Base-by-base conservation (phyloP, 1,140 invertebrate genomes). In the Trachymyrmex cornetzi region DNA sequence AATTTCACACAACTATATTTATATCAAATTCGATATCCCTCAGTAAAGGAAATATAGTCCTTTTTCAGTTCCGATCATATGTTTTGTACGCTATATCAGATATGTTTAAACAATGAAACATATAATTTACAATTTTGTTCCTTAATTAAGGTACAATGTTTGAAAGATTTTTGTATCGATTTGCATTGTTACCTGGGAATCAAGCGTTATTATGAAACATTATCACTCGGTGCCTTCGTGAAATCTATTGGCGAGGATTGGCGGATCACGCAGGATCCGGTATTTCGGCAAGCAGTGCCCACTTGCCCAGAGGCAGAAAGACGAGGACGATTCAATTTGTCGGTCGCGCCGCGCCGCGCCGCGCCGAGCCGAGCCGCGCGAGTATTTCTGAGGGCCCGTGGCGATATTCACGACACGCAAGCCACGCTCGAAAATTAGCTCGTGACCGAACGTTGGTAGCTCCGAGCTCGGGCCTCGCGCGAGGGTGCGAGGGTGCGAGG, bases 301-400 rank as follows among this genome's bases (percentile, higher is more conserved):
- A 34, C 5, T 34, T 34, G 30, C 30, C 59, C 61, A 24, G 19
- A 34, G 44, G 44, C 55, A 77, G 89, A 87, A 88, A 80, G 88
- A 87, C 87, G 86, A 88, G 87, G 94, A 94, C 94, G 94, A 95
- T 95, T 95, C 94, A 95, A 95, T 95, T 95, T 95, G 93, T 89
- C 92, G 89, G 88, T 88, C 79, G 72, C 82, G 89, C 80, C 69
- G 66, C 79, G 22, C 67, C 80, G 86, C 80, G 84, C 66, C 81
- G 72, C 82, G 89, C 80, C 55, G 79, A n/a, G n/a, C n/a, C n/a
- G n/a, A n/a, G n/a, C 67, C 79, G 82, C 80, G 86, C 66, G 77
- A 69, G 84, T 77, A 81, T 85, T 87, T 85, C 81, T 77, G 75
- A 75, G 30, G 87, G 86, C 92, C 90, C 91, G 89, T 91, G 91